Base-by-base conservation (phyloP, 2,888 invertebrate genomes). In the Malthinus seriepunctatus region DNA sequence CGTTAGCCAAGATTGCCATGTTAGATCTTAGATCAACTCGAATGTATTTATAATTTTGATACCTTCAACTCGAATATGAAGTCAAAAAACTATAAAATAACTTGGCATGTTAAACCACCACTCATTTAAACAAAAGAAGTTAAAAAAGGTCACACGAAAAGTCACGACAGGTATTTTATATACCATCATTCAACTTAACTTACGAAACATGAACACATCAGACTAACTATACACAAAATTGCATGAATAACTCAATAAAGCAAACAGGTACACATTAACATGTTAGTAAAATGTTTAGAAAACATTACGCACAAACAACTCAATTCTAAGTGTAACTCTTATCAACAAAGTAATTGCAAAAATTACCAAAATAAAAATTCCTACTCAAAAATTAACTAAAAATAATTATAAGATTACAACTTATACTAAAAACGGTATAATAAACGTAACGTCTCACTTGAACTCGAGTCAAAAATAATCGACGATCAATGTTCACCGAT, bases 11-110 rank as follows among this genome's bases (percentile, higher is more conserved):
- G 62, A 60, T 63, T 53, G 57, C 38, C 37, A 38, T 37, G 47
- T 42, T 56, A 52, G 56, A 62, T 60, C 56, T 42, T 56, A 52
- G 56, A 62, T 60, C 56, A 50, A 35, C 49, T 49, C 51, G 52
- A 62, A 59, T 58, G 59, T 62, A 62, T 62, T 62, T 62, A 62
- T 62, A 62, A 62, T 58, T 58, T 39, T 46, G 47, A 51, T 49
- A 51, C 23, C 46, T 46, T 59, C 33, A 37, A 39, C 54, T 47
- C 53, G 48, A 52, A 52, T 56, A 53, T 52, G 51, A 44, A 56
- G 52, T 60, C 48, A 56, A 53, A 56, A 52, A 38, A 11, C 32
- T 48, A 52, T 60, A 56, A 56, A 60, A 56, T 31, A 48, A 58
- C 49, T 32, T 51, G 32, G 42, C 62, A 58, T 37, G 62, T 50